Evolutionary conservation across 2,797 vertebrate genomes (phyloP).

Genomic region (Darevskia nairensis): DNA sequence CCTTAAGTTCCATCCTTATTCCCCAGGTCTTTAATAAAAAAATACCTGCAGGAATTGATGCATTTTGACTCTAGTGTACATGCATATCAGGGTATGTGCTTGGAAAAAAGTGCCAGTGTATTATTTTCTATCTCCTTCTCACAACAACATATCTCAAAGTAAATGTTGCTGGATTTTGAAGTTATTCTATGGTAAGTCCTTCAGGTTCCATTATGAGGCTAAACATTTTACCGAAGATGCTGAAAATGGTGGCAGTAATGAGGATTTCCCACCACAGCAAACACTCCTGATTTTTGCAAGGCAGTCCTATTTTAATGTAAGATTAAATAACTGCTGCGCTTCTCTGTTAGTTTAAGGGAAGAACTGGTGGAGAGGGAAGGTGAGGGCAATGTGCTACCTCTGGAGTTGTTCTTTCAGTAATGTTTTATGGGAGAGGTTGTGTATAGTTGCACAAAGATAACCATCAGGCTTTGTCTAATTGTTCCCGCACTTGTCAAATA

Average conservation of each 20-base stretch:
- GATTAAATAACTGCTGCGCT: not conserved
- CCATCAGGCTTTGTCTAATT: conserved; percentile 5
- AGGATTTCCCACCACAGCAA: not conserved
- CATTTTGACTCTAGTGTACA: not conserved
- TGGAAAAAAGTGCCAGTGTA: too few relatives aligned
- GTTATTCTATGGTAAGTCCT: not conserved
- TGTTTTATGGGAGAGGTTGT: not conserved
- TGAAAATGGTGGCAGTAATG: not conserved
- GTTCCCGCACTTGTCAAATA: conserved; percentile 3
- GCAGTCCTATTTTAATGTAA: not conserved
- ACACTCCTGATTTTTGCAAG: not conserved
- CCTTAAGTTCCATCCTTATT: too few relatives aligned
- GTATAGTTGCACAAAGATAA: not conserved
- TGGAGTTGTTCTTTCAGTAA: not conserved
- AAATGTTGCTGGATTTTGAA: not conserved
- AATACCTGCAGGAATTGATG: not conserved
- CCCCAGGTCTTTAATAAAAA: not conserved
- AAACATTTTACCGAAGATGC: not conserved
- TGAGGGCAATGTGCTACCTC: not conserved
- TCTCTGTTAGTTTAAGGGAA: not conserved
- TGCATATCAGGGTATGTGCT: too few relatives aligned
- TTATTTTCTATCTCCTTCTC: not conserved
- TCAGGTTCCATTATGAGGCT: not conserved
- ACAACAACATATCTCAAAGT: not conserved
- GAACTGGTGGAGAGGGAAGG: not conserved